Conservation (phyloP, 2,113 vertebrate species). For the Camelus bactrianus region DNA sequence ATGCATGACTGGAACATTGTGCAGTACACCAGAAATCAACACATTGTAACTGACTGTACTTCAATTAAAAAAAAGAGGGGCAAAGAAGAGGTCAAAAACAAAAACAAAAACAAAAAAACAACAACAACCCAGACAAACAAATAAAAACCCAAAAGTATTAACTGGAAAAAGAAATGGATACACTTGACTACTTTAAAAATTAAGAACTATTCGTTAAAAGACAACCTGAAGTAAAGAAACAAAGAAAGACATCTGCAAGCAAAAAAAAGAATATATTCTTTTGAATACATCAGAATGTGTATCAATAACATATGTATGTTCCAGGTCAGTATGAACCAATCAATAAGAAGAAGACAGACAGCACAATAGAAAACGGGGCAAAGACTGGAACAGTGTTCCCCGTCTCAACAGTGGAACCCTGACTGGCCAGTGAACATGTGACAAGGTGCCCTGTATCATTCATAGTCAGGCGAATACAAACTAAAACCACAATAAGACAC, state of each 20-base stretch:
- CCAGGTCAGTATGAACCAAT: neutral
- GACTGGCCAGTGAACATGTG: neutral
- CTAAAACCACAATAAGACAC: neutral
- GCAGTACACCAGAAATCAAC: too few relatives aligned
- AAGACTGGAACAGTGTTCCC: neutral
- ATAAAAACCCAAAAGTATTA: neutral
- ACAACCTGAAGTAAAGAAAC: neutral
- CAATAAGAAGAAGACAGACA: neutral
- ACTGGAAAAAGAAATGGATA: neutral
- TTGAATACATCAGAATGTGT: neutral
- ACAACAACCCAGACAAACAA: too few relatives aligned
- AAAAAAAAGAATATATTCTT: neutral
- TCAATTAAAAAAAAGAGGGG: too few relatives aligned
- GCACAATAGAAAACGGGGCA: neutral
- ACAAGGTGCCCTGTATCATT: neutral
- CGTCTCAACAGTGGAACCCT: neutral
- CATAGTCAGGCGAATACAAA: neutral
- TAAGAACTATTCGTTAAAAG: neutral
- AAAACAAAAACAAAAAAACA: too few relatives aligned
- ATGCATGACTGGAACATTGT: too few relatives aligned
- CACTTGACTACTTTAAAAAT: neutral
- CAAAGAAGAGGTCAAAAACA: too few relatives aligned
- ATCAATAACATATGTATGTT: neutral
- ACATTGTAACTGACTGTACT: too few relatives aligned
- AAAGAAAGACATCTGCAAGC: neutral